Percentiles rank a stretch among this genome's conserved stretches.
phyloP scores from a whole-genome alignment of 2,797 vertebrate species.

The Sandelia bainsii region DNA sequence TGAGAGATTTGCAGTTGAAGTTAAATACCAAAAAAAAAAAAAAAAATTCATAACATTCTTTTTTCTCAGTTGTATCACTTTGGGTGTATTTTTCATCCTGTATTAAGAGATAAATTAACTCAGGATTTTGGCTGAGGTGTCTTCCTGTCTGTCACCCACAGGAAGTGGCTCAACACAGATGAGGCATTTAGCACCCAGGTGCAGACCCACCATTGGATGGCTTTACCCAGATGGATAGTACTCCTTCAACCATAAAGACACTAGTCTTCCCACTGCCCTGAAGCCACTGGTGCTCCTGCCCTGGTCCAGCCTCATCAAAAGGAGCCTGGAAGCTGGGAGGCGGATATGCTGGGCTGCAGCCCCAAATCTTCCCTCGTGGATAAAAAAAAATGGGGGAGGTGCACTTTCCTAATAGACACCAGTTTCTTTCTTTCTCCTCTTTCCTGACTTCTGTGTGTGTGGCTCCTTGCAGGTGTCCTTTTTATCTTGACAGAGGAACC shows the following conservation, averaged over 20 bases:
- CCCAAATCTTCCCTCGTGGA: constrained; percentile 77
- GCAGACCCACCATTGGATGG: constrained; percentile 79
- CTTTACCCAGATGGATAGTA: constrained; percentile 84
- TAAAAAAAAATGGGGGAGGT: constrained; percentile 71
- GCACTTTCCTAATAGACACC: constrained; percentile 79
- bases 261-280: constrained; percentile 81
- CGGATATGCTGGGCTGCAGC: constrained; percentile 79
- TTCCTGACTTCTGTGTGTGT: constrained; percentile 78
- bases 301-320: constrained; percentile 82
- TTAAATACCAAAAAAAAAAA: background rate
- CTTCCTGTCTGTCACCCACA: constrained; percentile 80
- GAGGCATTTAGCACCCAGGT: constrained; percentile 86
- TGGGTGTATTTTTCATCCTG: constrained; percentile 56
- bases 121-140: constrained; percentile 77
- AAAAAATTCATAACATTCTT: background rate
- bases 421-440: constrained; percentile 84
- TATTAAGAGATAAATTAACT: constrained; percentile 57
- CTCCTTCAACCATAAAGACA: constrained; percentile 83
- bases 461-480: constrained; percentile 85
- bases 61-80: constrained; percentile 31
- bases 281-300: constrained; percentile 81
- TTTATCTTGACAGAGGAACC: constrained; percentile 71
- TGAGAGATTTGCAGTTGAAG: no score
- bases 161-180: constrained; percentile 82
- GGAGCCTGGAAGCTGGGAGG: constrained; percentile 79